These are phyloP conservation scores for Drosophila rubida DNA, from an alignment of 2,888 invertebrate genomes.

Conservation along the genomic window DNA sequence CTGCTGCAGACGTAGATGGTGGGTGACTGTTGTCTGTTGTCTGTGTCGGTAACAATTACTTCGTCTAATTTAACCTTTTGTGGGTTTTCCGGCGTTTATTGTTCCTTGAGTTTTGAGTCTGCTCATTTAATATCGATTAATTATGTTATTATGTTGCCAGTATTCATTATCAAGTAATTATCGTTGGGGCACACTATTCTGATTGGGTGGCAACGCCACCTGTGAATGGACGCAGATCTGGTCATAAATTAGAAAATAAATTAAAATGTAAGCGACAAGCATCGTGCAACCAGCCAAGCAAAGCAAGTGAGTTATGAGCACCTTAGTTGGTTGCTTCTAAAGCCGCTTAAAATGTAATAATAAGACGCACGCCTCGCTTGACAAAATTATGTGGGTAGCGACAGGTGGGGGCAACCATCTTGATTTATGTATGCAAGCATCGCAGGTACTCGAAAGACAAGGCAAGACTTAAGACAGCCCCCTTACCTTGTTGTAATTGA, in stretches of 20 bases:
- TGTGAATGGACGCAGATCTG: constrained; percentile 48
- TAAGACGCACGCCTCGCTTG: constrained; percentile 58
- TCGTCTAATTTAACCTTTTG: constrained; percentile 80
- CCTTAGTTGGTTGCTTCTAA: constrained; percentile 42
- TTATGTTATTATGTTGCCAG: constrained; percentile 69
- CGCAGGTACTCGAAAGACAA: constrained; percentile 34
- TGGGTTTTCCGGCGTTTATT: constrained; percentile 63
- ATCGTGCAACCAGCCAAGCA: constrained; percentile 45
- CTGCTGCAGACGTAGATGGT: constrained; percentile 7
- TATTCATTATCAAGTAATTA: constrained; percentile 62
- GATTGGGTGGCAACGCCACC: constrained; percentile 52
- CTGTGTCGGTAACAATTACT: constrained; percentile 73
- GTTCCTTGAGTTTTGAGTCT: constrained; percentile 41
- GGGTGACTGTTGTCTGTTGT: constrained; percentile 27
- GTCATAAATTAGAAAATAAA: constrained; percentile 75
- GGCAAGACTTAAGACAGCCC: background rate
- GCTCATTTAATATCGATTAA: constrained; percentile 80
- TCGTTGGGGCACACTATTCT: constrained; percentile 38
- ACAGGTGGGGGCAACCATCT: constrained; percentile 44
- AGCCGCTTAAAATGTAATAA: constrained; percentile 76
- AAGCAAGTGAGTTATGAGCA: constrained; percentile 66
- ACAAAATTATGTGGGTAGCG: constrained; percentile 60
- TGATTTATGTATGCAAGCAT: constrained; percentile 64
- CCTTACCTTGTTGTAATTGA: constrained; percentile 57
- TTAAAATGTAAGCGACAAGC: constrained; percentile 77